These are phyloP conservation scores for Numenius phaeopus DNA, from an alignment of 2,797 vertebrate species.

Conservation along the genomic window DNA sequence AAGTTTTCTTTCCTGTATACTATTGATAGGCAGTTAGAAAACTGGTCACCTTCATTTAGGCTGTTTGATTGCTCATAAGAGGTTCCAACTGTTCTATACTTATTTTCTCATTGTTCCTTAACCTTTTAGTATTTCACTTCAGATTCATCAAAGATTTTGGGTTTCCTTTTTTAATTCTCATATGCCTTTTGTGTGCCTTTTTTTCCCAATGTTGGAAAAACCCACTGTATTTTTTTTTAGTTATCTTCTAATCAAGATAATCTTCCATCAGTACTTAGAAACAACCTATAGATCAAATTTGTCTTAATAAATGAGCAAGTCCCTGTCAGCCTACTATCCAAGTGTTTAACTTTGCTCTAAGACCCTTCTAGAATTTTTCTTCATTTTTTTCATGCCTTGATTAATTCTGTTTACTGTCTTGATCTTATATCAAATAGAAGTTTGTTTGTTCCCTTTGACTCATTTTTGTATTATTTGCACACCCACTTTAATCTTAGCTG, in stretches of 20 bases:
- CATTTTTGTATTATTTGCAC: background rate
- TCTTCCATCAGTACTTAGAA: background rate
- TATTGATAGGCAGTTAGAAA: background rate
- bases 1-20: background rate
- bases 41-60: background rate
- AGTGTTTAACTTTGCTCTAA: background rate
- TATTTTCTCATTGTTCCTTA: background rate
- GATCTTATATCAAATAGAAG: background rate
- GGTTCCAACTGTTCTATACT: background rate
- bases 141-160: background rate
- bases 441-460: background rate
- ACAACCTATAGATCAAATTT: background rate
- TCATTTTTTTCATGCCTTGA: background rate
- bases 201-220: background rate
- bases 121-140: background rate
- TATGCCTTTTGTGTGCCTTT: accelerated
- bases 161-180: background rate
- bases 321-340: background rate
- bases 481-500: background rate
- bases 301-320: background rate
- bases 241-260: background rate
- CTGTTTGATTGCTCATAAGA: background rate
- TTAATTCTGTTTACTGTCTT: background rate
- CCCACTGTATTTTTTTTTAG: background rate
- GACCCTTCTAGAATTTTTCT: background rate